Evolutionary conservation across 2,113 vertebrate genomes (phyloP).

Genomic region (Osmerus mordax): DNA sequence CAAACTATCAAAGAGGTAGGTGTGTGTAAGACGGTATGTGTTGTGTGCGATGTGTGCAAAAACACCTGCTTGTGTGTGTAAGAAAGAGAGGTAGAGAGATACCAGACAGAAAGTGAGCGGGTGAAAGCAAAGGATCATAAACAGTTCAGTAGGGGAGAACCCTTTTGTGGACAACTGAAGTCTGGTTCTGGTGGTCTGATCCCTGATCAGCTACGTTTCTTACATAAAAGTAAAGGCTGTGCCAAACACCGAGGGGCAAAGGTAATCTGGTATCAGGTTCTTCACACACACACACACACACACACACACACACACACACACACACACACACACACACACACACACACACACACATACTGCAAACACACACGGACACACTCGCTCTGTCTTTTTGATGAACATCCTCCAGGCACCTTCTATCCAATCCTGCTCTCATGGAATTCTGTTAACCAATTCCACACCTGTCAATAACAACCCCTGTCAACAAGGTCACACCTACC

Average conservation of each 20-base stretch:
- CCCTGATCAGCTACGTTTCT: not conserved
- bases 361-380: not conserved
- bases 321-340: not conserved
- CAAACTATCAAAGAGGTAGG: too few relatives aligned
- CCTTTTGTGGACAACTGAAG: too few relatives aligned
- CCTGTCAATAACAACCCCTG: not conserved
- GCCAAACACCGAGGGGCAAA: not conserved
- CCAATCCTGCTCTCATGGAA: conserved; percentile 8
- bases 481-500: not conserved
- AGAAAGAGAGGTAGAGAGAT: too few relatives aligned
- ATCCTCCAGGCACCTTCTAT: not conserved
- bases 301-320: too few relatives aligned
- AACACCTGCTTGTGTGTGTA: too few relatives aligned
- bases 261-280: too few relatives aligned
- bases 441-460: conserved; percentile 18
- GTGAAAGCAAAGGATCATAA: too few relatives aligned
- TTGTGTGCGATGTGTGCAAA: too few relatives aligned
- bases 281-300: not conserved
- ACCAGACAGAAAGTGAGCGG: too few relatives aligned
- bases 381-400: too few relatives aligned
- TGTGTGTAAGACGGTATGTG: not conserved
- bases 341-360: not conserved
- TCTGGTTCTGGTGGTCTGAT: not conserved
- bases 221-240: not conserved
- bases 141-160: too few relatives aligned